Percentiles rank a stretch among this genome's conserved stretches.
Conservation (phyloP, 2,113 vertebrate genomes). For the Neolamprologus sp. region DNA sequence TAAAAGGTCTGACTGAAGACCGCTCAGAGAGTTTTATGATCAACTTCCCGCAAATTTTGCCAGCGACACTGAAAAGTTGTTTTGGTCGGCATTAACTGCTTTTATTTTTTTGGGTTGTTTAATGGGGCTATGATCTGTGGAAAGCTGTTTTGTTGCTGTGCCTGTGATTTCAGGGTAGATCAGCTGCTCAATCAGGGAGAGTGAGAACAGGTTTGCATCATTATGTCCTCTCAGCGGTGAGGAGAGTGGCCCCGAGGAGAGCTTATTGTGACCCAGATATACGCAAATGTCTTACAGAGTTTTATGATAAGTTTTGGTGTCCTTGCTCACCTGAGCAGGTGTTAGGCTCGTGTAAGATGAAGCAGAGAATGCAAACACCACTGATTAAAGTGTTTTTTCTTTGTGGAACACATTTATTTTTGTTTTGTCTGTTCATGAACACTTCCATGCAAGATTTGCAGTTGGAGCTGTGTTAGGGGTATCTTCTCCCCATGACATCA, state of each 20-base stretch:
- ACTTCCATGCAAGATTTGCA: not conserved
- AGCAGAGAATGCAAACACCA: not conserved
- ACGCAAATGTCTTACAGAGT: not conserved
- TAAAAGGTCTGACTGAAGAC: not conserved
- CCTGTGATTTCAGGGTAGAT: not conserved
- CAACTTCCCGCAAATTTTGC: not conserved
- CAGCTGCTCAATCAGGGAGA: not conserved
- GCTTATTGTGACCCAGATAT: not conserved
- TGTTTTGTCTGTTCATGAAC: not conserved
- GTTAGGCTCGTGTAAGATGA: not conserved
- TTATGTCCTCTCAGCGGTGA: not conserved
- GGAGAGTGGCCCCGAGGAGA: not conserved
- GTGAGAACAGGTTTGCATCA: not conserved
- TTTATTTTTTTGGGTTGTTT: not conserved
- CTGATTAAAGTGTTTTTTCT: not conserved
- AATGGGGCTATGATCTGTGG: not conserved
- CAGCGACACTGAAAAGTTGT: not conserved
- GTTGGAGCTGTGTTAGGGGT: not conserved
- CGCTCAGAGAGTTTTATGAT: not conserved
- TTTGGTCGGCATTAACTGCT: not conserved
- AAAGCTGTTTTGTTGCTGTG: not conserved
- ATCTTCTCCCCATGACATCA: not conserved
- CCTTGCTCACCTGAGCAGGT: not conserved
- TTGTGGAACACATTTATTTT: not conserved
- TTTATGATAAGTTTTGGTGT: not conserved